phyloP scores from a whole-genome alignment of 2,888 invertebrate genomes.

The Achlya flavicornis region DNA sequence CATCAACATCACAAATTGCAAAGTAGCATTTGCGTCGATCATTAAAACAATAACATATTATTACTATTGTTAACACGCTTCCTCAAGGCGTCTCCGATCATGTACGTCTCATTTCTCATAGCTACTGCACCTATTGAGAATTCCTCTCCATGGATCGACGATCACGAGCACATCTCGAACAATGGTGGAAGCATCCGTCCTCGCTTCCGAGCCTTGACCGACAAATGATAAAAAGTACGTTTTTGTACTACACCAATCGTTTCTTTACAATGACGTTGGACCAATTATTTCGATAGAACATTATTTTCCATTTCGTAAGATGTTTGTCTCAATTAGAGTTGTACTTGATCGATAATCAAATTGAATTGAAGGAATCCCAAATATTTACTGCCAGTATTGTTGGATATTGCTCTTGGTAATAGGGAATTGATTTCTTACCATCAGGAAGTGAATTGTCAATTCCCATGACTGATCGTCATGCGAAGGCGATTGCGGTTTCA shows the following conservation, averaged over 20 bases:
- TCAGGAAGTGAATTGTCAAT: constrained; percentile 40
- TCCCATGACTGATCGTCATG: constrained; percentile 49
- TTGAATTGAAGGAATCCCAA: background rate
- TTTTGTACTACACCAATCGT: constrained; percentile 20
- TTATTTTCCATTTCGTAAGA: background rate
- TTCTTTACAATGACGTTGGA: background rate
- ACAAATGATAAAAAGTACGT: constrained; percentile 30
- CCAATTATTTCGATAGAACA: background rate
- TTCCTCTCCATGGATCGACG: constrained; percentile 49
- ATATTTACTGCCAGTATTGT: constrained; percentile 16
- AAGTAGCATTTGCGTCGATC: background rate
- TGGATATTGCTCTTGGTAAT: constrained; percentile 18
- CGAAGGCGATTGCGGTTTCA: constrained; percentile 43
- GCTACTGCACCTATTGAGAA: constrained; percentile 46
- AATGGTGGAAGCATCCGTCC: constrained; percentile 54
- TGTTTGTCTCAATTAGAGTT: background rate
- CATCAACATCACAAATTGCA: background rate
- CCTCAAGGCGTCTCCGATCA: constrained; percentile 1
- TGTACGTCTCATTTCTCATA: constrained; percentile 21
- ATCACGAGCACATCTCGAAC: constrained; percentile 49
- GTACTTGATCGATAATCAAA: background rate
- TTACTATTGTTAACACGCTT: background rate
- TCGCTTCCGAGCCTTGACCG: constrained; percentile 59
- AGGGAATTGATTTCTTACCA: constrained; percentile 43
- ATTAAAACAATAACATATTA: constrained; percentile 2